A percentile compares a stretch with the other conserved stretches of the same genome.
These are phyloP conservation scores for Alouatta palliata DNA, from an alignment of 2,113 vertebrate species.

Conservation along the genomic window DNA sequence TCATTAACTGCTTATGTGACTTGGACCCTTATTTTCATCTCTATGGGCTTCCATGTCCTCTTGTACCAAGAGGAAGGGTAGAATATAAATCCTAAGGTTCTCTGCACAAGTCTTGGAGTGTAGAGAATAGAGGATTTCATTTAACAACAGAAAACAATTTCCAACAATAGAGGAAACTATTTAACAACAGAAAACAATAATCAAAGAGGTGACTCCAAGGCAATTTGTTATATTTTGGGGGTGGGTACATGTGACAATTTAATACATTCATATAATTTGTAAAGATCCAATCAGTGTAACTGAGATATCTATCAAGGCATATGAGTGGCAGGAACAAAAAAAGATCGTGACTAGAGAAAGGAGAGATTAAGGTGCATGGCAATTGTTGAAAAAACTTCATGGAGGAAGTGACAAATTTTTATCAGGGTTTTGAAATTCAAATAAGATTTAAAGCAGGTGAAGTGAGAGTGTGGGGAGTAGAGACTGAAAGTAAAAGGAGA, in stretches of 20 bases:
- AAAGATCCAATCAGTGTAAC: background rate
- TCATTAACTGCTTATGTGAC: background rate
- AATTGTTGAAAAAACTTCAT: background rate
- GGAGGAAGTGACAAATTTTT: background rate
- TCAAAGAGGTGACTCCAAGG: background rate
- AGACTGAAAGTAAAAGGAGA: background rate
- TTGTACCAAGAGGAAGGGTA: background rate
- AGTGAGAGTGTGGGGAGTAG: background rate
- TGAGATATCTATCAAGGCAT: background rate
- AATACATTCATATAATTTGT: background rate
- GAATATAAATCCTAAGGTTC: background rate
- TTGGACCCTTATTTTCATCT: background rate
- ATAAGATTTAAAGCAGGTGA: background rate
- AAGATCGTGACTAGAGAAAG: background rate
- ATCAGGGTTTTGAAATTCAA: background rate
- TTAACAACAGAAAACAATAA: background rate
- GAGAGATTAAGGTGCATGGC: background rate
- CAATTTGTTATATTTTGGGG: background rate
- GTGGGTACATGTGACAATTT: background rate
- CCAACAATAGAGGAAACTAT: background rate
- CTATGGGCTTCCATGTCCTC: background rate
- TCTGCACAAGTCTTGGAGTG: background rate
- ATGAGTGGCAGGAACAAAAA: background rate
- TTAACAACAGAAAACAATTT: background rate
- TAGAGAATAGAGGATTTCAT: background rate